Base-by-base conservation (phyloP, 2,888 invertebrate species). In the Patella pellucida region DNA sequence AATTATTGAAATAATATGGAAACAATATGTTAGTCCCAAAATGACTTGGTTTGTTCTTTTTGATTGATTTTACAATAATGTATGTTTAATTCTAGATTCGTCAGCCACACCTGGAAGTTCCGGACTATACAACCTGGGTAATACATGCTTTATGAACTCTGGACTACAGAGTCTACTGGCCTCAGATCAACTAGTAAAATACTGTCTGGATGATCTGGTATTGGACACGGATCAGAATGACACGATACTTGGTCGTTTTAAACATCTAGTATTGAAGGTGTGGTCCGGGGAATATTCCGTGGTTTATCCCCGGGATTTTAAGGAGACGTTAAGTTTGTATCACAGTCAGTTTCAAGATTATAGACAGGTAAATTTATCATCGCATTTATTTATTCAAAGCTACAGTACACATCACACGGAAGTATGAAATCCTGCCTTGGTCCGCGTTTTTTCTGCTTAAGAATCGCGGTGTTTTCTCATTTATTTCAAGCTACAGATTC, bases 121-220 rank as follows among this genome's bases (percentile, higher is more conserved):
- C 19, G 96, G 96, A 4, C 92, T 96, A 51, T 93, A 94, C 68
- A 96, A 96, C 92, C 92, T 96, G 54, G 96, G 96, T 31, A 96
- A 96, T 87, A 96, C 96, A 0, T 96, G 96, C 89, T 96, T 96
- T 86, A 95, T 96, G 95, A 96, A 96, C 90, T 95, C 96, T 87
- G 95, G 96, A 1, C 92, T 96, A 76, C 96, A 96, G 90, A 95
- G 96, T 1, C 92, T 97, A 71, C 94, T 95, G 73, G 94, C 95
- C 93, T 95, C 93, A 52, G 91, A 93, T 2, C 91, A 92, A 11
- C 91, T 94, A 14, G 90, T 93, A 71, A 91, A 91, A 82, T 93
- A 92, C 85, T 93, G 94, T 84, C 88, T 93, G 70, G 85, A 89
- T 41, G 79, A 84, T 69, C 83, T 86, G 69, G 76, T 79, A 14